Conservation (phyloP, 2,113 vertebrate genomes). For the Paralichthys olivaceus region DNA sequence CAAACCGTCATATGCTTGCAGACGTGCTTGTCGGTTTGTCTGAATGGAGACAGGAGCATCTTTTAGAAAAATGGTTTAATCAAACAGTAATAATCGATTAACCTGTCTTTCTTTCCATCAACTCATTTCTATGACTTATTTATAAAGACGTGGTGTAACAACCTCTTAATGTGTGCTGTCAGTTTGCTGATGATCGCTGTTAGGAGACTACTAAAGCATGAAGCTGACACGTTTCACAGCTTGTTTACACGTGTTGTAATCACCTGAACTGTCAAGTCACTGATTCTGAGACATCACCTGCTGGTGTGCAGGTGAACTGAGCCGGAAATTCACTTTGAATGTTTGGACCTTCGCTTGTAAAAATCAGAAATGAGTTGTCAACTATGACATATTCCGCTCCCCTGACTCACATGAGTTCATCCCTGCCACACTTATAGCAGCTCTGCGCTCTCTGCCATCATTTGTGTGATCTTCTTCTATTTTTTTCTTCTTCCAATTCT, state of each 20-base stretch:
- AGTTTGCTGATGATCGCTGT: background rate
- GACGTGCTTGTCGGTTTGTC: too few relatives aligned
- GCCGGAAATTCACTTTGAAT: slow-evolving; percentile 10
- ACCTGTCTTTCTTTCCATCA: background rate
- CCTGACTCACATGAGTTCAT: slow-evolving; percentile 27
- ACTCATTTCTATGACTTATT: too few relatives aligned
- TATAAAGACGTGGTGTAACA: background rate
- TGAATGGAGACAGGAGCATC: background rate
- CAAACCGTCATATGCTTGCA: too few relatives aligned
- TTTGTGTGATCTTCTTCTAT: slow-evolving; percentile 5
- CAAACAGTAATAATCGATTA: background rate
- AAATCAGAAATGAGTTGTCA: slow-evolving; percentile 43
- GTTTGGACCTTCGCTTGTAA: background rate
- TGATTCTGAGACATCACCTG: too few relatives aligned
- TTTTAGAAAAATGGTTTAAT: background rate
- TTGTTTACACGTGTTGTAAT: slow-evolving; percentile 35
- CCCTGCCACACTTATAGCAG: background rate
- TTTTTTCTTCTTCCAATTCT: background rate
- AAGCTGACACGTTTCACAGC: background rate
- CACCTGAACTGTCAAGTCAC: slow-evolving; percentile 1
- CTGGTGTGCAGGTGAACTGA: slow-evolving; percentile 6
- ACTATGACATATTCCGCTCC: slow-evolving; percentile 46
- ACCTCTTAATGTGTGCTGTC: background rate
- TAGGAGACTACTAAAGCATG: background rate
- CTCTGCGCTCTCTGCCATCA: slow-evolving; percentile 5